These are phyloP conservation scores for Tragopan temminckii DNA, from an alignment of 2,797 vertebrate genomes.

Conservation along the genomic window DNA sequence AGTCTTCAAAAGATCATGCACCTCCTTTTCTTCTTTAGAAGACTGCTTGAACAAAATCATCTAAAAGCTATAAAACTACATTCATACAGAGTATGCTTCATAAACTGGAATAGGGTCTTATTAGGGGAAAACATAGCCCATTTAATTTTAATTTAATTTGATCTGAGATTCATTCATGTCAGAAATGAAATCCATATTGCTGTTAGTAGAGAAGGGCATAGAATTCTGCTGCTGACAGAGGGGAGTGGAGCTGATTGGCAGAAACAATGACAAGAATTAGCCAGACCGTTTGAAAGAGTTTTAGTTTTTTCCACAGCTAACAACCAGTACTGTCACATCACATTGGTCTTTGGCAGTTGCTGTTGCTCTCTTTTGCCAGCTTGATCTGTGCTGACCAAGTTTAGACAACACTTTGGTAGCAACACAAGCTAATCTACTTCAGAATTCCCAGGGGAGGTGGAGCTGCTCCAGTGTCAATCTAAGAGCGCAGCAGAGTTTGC, in stretches of 20 bases:
- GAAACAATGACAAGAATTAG: background rate
- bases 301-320: background rate
- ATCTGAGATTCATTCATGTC: background rate
- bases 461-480: constrained; percentile 33
- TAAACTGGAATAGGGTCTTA: background rate
- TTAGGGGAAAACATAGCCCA: background rate
- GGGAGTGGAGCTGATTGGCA: background rate
- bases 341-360: constrained; percentile 2
- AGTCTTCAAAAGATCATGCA: background rate
- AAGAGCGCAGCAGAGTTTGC: constrained; percentile 13
- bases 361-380: background rate
- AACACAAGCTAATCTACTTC: constrained; percentile 11
- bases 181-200: background rate
- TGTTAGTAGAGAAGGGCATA: background rate
- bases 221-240: background rate
- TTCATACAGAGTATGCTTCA: background rate
- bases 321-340: background rate
- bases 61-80: constrained; percentile 24
- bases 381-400: constrained; percentile 44
- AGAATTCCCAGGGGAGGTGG: constrained; percentile 44
- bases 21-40: background rate
- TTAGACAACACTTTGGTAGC: constrained; percentile 47
- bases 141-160: background rate
- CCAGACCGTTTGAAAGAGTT: background rate
- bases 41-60: background rate